Percentiles rank a stretch among this genome's conserved stretches.
These are phyloP conservation scores for Neuroterus valhalla DNA, from an alignment of 1,140 invertebrate genomes.

Conservation along the genomic window DNA sequence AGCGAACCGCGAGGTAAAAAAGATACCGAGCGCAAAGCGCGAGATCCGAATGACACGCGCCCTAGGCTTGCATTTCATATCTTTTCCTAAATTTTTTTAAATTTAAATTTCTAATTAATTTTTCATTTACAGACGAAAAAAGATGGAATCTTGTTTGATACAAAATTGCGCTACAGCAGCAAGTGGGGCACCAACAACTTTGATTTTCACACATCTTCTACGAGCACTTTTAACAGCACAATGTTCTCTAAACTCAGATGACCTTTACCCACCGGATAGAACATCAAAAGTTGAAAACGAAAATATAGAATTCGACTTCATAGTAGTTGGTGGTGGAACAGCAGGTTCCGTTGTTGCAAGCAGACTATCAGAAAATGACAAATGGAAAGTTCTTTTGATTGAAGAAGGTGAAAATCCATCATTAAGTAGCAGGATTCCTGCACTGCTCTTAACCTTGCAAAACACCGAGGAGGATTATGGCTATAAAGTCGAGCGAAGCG, in stretches of 20 bases:
- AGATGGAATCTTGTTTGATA: slow-evolving; percentile 63
- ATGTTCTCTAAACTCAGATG: slow-evolving; percentile 66
- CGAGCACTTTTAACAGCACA: slow-evolving; percentile 75
- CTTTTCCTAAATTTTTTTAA: not conserved
- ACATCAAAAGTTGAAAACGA: slow-evolving; percentile 68
- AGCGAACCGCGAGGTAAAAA: too few species aligned
- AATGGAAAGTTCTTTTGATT: slow-evolving; percentile 77
- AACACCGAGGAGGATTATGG: slow-evolving; percentile 79
- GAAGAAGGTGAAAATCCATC: slow-evolving; percentile 77
- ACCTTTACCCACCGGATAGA: slow-evolving; percentile 71
- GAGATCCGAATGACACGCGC: too few species aligned
- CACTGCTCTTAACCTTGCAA: slow-evolving; percentile 73
- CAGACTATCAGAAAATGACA: slow-evolving; percentile 74
- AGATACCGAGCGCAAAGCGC: too few species aligned
- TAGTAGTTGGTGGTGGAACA: slow-evolving; percentile 78
- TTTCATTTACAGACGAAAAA: slow-evolving; percentile 39
- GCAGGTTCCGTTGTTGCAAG: slow-evolving; percentile 81
- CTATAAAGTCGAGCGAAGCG: slow-evolving; percentile 79
- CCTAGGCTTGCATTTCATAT: too few species aligned
- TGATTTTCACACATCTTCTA: slow-evolving; percentile 69
- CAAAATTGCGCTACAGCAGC: slow-evolving; percentile 51
- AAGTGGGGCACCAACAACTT: slow-evolving; percentile 36
- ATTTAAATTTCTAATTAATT: not conserved
- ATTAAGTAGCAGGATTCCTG: slow-evolving; percentile 73
- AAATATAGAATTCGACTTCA: slow-evolving; percentile 76